These are phyloP conservation scores for Callospermophilus lateralis DNA, from an alignment of 2,113 vertebrate species.

Conservation along the genomic window DNA sequence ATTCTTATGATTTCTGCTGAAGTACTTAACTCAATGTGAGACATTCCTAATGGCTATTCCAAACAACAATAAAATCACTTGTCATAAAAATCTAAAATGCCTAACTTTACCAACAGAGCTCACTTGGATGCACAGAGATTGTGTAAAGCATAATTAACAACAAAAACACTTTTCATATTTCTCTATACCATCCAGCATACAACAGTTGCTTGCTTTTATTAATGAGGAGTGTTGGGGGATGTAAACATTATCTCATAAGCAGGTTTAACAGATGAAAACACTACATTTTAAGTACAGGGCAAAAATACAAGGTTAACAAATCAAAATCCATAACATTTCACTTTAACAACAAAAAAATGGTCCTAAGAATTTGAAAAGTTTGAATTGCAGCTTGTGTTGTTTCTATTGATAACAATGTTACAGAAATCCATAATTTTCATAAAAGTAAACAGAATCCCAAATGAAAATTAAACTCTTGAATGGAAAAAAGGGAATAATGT, in stretches of 20 bases:
- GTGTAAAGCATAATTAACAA: slow-evolving; percentile 48
- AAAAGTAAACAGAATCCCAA: not conserved
- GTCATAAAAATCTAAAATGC: slow-evolving; percentile 38
- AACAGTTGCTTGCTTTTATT: slow-evolving; percentile 40
- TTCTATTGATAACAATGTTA: not conserved
- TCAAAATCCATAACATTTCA: not conserved
- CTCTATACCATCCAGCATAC: slow-evolving; percentile 9
- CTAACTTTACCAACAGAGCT: not conserved
- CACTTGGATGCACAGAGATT: not conserved
- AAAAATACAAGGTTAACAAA: slow-evolving; percentile 22
- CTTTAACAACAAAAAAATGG: not conserved
- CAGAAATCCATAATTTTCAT: not conserved
- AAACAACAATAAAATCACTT: slow-evolving; percentile 34
- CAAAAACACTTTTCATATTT: not conserved
- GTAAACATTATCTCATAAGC: slow-evolving; percentile 20
- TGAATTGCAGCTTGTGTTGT: not conserved
- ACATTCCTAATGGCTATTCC: not conserved
- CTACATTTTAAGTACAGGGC: not conserved
- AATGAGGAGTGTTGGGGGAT: not conserved
- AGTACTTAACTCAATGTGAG: not conserved
- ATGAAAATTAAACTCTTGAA: not conserved
- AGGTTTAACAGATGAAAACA: slow-evolving; percentile 34
- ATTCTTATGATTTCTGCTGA: slow-evolving; percentile 26
- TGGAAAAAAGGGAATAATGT: not conserved
- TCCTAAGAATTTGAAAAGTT: slow-evolving; percentile 1